Percentiles rank a stretch among this genome's conserved stretches.
phyloP scores from a whole-genome alignment of 2,888 invertebrate genomes.

The Entomobrya proxima region DNA sequence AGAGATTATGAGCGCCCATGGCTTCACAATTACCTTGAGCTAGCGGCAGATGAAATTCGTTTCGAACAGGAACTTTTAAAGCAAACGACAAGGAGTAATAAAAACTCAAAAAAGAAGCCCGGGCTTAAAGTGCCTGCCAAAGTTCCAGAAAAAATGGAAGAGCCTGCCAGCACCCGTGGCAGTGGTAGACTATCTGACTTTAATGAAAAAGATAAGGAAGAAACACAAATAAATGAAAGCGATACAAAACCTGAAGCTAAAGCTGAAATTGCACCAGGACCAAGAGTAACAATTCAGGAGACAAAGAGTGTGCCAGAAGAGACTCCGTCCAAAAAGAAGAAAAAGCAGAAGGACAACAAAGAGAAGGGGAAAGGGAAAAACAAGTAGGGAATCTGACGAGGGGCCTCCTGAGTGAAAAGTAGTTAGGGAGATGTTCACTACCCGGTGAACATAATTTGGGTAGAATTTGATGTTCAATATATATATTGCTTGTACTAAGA shows the following conservation, averaged over 20 bases:
- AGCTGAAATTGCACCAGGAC: neutral
- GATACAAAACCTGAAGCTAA: neutral
- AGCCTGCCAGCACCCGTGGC: neutral
- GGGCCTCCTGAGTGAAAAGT: too few relatives aligned
- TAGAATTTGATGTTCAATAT: too few relatives aligned
- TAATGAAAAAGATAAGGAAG: neutral
- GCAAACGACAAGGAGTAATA: neutral
- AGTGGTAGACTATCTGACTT: too few relatives aligned
- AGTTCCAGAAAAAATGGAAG: neutral
- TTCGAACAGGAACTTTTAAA: slow-evolving; percentile 47
- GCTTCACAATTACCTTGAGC: slow-evolving; percentile 53
- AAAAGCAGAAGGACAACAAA: too few relatives aligned
- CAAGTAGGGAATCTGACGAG: too few relatives aligned
- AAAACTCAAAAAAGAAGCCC: neutral
- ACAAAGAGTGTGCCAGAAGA: neutral
- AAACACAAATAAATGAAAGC: too few relatives aligned
- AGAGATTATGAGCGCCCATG: slow-evolving; percentile 60
- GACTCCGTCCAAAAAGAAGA: too few relatives aligned
- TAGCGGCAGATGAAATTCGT: slow-evolving; percentile 59
- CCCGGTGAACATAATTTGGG: too few relatives aligned
- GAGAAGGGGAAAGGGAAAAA: too few relatives aligned
- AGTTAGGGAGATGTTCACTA: slow-evolving; percentile 3
- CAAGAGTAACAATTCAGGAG: neutral
- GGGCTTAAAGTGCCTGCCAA: neutral
- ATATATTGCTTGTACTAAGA: too few relatives aligned